A percentile compares a stretch with the other conserved stretches of the same genome.
Conservation (phyloP, 2,888 invertebrate species). For the Drosophila limbata region DNA sequence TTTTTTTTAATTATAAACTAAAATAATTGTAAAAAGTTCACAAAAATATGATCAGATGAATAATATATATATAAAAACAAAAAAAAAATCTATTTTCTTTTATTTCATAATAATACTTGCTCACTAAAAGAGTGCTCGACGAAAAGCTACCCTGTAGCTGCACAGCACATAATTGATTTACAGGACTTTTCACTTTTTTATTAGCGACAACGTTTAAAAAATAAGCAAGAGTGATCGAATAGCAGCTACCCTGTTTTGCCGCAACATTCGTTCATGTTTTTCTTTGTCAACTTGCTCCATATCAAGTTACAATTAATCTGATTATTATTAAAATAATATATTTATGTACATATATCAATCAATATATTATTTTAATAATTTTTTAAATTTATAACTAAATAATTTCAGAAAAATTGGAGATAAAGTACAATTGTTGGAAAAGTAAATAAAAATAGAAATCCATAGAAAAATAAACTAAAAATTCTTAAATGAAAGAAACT, state of each 20-base stretch:
- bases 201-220: background rate
- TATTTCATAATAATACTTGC: conserved; percentile 8
- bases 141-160: background rate
- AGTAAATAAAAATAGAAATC: no score
- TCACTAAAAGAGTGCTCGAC: background rate
- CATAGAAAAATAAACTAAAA: no score
- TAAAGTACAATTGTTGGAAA: no score
- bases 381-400: no score
- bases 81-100: conserved; percentile 22
- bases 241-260: background rate
- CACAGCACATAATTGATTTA: background rate
- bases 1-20: conserved; percentile 76
- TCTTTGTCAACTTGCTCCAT: background rate
- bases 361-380: no score
- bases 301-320: background rate
- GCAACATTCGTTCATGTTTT: no score
- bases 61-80: conserved; percentile 74
- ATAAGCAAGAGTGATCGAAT: background rate
- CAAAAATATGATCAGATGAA: conserved; percentile 80
- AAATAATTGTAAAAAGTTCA: conserved; percentile 81
- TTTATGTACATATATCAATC: no score
- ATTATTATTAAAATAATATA: background rate
- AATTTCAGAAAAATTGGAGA: background rate
- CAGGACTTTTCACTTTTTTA: background rate
- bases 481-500: no score